These are phyloP conservation scores for Orientallactaga bullata DNA, from an alignment of 2,113 vertebrate species.

Conservation along the genomic window DNA sequence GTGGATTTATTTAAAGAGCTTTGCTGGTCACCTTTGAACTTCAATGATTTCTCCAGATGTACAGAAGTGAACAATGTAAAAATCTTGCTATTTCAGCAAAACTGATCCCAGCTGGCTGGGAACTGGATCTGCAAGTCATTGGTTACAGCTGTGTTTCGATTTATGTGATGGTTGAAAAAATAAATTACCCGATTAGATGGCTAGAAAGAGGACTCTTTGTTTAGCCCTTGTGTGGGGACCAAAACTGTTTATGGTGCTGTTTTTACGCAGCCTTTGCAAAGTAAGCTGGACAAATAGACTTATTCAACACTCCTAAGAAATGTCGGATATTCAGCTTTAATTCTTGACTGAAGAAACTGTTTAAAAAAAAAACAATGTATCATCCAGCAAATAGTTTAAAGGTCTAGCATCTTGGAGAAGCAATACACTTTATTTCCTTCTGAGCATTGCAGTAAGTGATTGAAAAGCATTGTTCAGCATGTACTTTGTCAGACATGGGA, in stretches of 20 bases:
- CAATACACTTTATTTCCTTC: constrained; percentile 79
- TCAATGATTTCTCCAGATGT: constrained; percentile 96
- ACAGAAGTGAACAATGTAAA: constrained; percentile 92
- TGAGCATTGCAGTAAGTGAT: constrained; percentile 79
- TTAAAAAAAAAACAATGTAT: constrained; percentile 73
- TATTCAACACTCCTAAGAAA: constrained; percentile 88
- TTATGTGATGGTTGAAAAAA: constrained; percentile 98
- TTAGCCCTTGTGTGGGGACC: constrained; percentile 89
- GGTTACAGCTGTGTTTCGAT: constrained; percentile 98
- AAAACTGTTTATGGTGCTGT: constrained; percentile 91
- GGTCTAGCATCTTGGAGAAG: constrained; percentile 81
- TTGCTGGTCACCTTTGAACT: constrained; percentile 93
- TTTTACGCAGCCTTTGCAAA: constrained; percentile 89
- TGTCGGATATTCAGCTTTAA: constrained; percentile 87
- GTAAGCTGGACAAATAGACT: constrained; percentile 89
- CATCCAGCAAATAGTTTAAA: constrained; percentile 85
- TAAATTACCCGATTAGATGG: constrained; percentile 96
- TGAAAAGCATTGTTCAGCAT: constrained; percentile 77
- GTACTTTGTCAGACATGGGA: constrained; percentile 75
- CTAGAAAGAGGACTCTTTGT: constrained; percentile 91
- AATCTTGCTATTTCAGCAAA: constrained; percentile 96
- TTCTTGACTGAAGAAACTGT: constrained; percentile 86
- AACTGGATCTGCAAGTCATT: constrained; percentile 94
- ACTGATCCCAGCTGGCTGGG: constrained; percentile 93
- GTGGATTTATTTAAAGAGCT: constrained; percentile 94